Conservation (phyloP, 2,113 vertebrate genomes). For the Gallinago jamesoni region DNA sequence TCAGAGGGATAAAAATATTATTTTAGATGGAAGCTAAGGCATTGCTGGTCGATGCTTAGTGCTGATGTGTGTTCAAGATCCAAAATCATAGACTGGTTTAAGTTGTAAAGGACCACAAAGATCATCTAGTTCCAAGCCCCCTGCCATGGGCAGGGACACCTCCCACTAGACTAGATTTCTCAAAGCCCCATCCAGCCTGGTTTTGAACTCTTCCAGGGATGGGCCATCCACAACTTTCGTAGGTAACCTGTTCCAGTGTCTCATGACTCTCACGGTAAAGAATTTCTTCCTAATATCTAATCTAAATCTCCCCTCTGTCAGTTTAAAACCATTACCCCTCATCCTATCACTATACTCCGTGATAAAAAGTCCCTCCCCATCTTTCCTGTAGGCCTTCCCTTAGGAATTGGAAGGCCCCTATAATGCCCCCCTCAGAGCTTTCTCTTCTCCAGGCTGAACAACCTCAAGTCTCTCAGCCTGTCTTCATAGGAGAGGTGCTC, state of each 20-base stretch:
- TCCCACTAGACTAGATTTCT: neutral
- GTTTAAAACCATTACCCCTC: neutral
- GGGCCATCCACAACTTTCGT: neutral
- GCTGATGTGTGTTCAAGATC: neutral
- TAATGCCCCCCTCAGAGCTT: neutral
- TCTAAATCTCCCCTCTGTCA: neutral
- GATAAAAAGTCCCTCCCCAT: neutral
- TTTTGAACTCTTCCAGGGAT: neutral
- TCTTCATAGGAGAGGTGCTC: neutral
- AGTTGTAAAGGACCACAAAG: neutral
- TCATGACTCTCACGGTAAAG: neutral
- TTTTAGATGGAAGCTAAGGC: neutral
- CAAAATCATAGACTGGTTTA: neutral
- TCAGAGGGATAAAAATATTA: neutral
- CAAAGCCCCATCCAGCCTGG: neutral
- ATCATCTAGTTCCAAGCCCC: neutral
- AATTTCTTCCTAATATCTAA: neutral
- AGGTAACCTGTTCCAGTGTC: neutral
- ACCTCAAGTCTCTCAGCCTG: neutral
- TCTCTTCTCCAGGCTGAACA: neutral
- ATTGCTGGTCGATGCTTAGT: neutral
- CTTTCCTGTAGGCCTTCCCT: neutral
- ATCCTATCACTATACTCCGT: neutral
- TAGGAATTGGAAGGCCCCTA: neutral
- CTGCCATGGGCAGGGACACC: neutral